These are phyloP conservation scores for Pseudochirops corinnae DNA, from an alignment of 2,797 vertebrate species.

Conservation along the genomic window DNA sequence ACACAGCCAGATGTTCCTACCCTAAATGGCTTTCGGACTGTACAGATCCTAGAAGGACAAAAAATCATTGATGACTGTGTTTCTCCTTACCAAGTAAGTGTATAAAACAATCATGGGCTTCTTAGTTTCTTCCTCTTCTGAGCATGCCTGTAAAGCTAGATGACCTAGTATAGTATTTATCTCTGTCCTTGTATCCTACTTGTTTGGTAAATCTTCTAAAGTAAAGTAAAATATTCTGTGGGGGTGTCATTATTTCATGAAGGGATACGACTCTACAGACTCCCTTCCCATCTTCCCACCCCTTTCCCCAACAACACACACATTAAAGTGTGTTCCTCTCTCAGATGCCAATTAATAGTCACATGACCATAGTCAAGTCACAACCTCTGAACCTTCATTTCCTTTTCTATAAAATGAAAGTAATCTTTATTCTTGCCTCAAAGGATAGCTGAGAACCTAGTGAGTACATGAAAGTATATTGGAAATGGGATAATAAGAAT, in stretches of 20 bases:
- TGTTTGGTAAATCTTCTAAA: constrained; percentile 3
- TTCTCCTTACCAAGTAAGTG: constrained; percentile 85
- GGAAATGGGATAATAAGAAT: background rate
- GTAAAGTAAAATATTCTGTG: constrained; percentile 40
- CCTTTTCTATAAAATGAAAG: constrained; percentile 40
- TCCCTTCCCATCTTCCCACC: background rate
- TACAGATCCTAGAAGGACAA: constrained; percentile 82
- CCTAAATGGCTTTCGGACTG: constrained; percentile 81
- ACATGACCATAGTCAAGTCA: background rate
- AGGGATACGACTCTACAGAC: constrained; percentile 33
- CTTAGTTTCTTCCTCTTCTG: constrained; percentile 36
- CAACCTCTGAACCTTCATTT: constrained; percentile 33
- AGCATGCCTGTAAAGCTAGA: background rate
- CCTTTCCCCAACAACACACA: background rate
- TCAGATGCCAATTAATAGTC: background rate
- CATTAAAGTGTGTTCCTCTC: background rate
- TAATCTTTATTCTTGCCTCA: constrained; percentile 23
- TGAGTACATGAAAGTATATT: constrained; percentile 1
- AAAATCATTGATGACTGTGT: constrained; percentile 82
- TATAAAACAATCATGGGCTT: constrained; percentile 37
- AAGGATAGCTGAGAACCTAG: constrained; percentile 29
- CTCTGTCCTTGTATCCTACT: background rate
- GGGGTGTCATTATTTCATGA: constrained; percentile 39
- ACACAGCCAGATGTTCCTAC: constrained; percentile 68
- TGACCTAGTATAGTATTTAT: constrained; percentile 60